Percentiles rank a stretch among this genome's conserved stretches.
These are phyloP conservation scores for Drosophila burlai DNA, from an alignment of 1,140 invertebrate genomes.

Conservation along the genomic window DNA sequence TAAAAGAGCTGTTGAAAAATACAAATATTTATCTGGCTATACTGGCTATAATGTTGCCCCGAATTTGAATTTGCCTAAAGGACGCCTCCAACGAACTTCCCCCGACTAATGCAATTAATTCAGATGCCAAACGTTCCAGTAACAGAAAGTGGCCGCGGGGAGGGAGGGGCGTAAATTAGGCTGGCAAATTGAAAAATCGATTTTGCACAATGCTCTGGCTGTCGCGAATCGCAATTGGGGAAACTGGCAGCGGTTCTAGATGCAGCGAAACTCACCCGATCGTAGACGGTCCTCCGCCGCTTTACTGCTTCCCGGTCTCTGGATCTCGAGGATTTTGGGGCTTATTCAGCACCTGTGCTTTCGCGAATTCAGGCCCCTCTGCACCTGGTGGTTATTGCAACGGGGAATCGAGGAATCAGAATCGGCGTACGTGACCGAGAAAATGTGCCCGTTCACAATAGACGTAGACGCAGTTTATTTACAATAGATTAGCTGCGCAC, in stretches of 20 bases:
- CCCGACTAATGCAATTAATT: conserved; percentile 42
- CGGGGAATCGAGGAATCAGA: conserved; percentile 37
- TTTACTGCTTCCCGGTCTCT: background rate
- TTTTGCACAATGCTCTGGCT: conserved; percentile 53
- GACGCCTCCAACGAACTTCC: background rate
- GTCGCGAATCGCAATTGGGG: conserved; percentile 28
- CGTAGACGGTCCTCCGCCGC: background rate
- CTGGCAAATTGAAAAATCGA: conserved; percentile 67
- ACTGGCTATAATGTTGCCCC: background rate
- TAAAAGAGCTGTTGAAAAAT: background rate
- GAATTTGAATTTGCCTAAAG: background rate
- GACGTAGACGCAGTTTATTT: conserved; percentile 76
- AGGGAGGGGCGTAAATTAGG: background rate
- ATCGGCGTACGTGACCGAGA: conserved; percentile 78
- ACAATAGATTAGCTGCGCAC: conserved; percentile 69
- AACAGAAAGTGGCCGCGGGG: conserved; percentile 8
- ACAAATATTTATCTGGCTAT: background rate
- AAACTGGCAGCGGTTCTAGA: conserved; percentile 1
- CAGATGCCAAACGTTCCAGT: conserved; percentile 17
- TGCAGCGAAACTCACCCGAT: conserved; percentile 25
- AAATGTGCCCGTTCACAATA: conserved; percentile 71
- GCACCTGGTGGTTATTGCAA: conserved; percentile 14
- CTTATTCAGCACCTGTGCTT: conserved; percentile 4
- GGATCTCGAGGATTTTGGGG: background rate
- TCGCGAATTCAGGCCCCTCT: background rate